Evolutionary conservation across 2,888 invertebrate species (phyloP).

Genomic region (Dorcus parallelipipedus): DNA sequence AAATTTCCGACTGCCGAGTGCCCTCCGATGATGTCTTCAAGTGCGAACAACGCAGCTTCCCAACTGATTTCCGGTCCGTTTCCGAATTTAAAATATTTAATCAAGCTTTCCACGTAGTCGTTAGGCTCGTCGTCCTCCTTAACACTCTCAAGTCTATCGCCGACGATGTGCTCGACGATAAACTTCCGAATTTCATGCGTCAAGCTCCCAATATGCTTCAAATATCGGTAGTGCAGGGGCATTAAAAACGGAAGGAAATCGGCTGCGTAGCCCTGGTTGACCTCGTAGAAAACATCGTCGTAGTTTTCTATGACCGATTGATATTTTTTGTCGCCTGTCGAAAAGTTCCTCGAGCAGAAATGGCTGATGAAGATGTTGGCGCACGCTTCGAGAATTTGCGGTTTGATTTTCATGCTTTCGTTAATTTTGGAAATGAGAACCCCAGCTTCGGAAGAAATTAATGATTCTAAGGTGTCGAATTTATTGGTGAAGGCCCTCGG

Average conservation of each 20-base stretch:
- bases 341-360: constrained; percentile 57
- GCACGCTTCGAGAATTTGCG: constrained; percentile 52
- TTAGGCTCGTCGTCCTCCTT: constrained; percentile 39
- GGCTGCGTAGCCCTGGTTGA: constrained; percentile 65
- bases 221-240: constrained; percentile 53
- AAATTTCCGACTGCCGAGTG: constrained; percentile 65
- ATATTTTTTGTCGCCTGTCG: constrained; percentile 49
- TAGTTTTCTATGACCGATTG: constrained; percentile 53
- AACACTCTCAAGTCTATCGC: constrained; percentile 45
- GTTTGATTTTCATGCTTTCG: constrained; percentile 42
- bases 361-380: constrained; percentile 62
- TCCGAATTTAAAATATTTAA: constrained; percentile 52
- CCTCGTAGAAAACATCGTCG: constrained; percentile 64
- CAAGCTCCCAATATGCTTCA: constrained; percentile 52
- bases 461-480: constrained; percentile 52
- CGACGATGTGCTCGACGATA: constrained; percentile 52
- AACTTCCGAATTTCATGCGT: constrained; percentile 56
- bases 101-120: constrained; percentile 59
- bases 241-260: constrained; percentile 64
- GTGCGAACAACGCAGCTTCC: constrained; percentile 53
- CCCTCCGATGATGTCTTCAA: constrained; percentile 54
- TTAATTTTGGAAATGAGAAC: constrained; percentile 38
- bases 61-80: constrained; percentile 48
- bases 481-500: constrained; percentile 56
- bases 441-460: constrained; percentile 49